These are phyloP conservation scores for Gerris lacustris DNA, from an alignment of 2,888 invertebrate species.

Conservation along the genomic window DNA sequence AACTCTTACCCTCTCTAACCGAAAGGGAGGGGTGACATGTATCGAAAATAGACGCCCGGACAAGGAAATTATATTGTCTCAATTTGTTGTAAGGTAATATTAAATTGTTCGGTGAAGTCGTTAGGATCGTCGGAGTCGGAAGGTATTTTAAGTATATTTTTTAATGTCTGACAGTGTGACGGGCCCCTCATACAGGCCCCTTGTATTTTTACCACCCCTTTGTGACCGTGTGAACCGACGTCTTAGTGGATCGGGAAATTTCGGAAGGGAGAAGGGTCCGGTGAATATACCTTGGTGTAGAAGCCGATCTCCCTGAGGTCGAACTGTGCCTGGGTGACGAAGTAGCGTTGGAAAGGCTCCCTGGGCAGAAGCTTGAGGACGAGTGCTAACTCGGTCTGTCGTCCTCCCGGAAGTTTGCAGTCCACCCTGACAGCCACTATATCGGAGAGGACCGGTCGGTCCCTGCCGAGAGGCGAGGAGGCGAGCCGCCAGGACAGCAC, in stretches of 20 bases:
- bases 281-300: constrained; percentile 53
- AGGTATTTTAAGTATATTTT: no score
- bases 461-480: constrained; percentile 37
- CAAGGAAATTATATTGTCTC: no score
- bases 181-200: no score
- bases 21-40: no score
- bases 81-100: no score
- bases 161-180: no score
- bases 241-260: constrained; percentile 24
- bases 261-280: constrained; percentile 19
- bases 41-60: no score
- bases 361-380: constrained; percentile 65
- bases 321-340: constrained; percentile 71
- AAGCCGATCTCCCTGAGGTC: constrained; percentile 70
- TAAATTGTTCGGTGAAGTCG: no score
- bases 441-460: constrained; percentile 56
- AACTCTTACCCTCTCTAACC: no score
- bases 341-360: constrained; percentile 65
- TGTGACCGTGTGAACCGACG: constrained; percentile 16
- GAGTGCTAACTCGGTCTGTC: constrained; percentile 38
- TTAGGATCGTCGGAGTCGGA: no score
- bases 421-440: constrained; percentile 62
- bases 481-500: constrained; percentile 42
- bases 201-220: constrained; percentile 3
- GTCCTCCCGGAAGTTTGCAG: constrained; percentile 41